A percentile compares a stretch with the other conserved stretches of the same genome.
Evolutionary conservation across 2,797 vertebrate species (phyloP).

Genomic region (Pseudochirops corinnae): DNA sequence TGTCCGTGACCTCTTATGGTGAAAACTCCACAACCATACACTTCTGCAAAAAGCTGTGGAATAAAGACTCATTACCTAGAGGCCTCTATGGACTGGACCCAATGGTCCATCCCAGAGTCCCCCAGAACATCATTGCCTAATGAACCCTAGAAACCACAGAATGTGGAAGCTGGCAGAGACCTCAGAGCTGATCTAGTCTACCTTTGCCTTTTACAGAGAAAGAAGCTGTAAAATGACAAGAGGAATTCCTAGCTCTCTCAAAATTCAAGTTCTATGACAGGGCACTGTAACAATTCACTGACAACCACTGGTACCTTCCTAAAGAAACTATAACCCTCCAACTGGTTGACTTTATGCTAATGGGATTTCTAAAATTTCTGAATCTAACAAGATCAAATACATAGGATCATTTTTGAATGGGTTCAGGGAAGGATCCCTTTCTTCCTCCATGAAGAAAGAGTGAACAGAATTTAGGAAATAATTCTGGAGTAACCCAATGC

Average conservation of each 20-base stretch:
- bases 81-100: background rate
- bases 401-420: background rate
- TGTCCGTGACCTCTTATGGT: background rate
- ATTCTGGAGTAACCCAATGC: background rate
- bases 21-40: background rate
- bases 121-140: background rate
- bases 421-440: background rate
- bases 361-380: background rate
- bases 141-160: background rate
- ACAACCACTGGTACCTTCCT: background rate
- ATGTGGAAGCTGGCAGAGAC: background rate
- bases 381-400: background rate
- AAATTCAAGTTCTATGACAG: background rate
- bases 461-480: background rate
- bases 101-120: background rate
- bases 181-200: background rate
- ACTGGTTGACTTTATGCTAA: background rate
- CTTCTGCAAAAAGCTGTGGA: background rate
- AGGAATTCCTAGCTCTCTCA: background rate
- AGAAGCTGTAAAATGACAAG: background rate
- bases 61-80: background rate
- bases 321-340: background rate
- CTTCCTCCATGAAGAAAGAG: background rate
- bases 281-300: background rate
- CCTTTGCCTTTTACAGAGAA: background rate